phyloP scores from a whole-genome alignment of 2,113 vertebrate genomes.

The Eira barbara region DNA sequence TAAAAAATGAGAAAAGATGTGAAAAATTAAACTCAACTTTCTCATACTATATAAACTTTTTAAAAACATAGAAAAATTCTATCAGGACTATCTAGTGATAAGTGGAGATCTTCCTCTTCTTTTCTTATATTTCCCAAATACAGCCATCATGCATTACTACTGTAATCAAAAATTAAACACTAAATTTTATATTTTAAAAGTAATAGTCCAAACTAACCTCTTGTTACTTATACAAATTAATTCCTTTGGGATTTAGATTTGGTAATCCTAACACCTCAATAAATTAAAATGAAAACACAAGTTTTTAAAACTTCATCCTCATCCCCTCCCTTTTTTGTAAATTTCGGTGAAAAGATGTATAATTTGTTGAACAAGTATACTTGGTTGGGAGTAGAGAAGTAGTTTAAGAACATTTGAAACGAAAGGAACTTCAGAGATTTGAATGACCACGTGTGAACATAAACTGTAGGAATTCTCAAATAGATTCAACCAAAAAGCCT shows the following conservation, averaged over 20 bases:
- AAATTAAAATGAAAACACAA: background rate
- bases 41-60: background rate
- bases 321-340: background rate
- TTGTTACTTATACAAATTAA: background rate
- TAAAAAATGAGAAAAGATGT: background rate
- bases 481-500: background rate
- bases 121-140: background rate
- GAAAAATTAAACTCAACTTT: background rate
- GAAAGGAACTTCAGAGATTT: background rate
- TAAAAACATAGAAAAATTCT: background rate
- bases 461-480: background rate
- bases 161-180: background rate
- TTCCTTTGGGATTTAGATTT: background rate
- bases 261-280: background rate
- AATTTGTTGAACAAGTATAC: background rate
- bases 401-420: background rate
- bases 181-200: background rate
- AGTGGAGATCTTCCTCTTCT: background rate
- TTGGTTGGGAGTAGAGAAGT: background rate
- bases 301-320: background rate
- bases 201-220: background rate
- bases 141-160: background rate
- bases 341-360: background rate
- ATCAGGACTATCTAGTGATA: background rate
- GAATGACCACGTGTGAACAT: background rate